phyloP scores from a whole-genome alignment of 2,113 vertebrate species.

The Callopanchax toddi region DNA sequence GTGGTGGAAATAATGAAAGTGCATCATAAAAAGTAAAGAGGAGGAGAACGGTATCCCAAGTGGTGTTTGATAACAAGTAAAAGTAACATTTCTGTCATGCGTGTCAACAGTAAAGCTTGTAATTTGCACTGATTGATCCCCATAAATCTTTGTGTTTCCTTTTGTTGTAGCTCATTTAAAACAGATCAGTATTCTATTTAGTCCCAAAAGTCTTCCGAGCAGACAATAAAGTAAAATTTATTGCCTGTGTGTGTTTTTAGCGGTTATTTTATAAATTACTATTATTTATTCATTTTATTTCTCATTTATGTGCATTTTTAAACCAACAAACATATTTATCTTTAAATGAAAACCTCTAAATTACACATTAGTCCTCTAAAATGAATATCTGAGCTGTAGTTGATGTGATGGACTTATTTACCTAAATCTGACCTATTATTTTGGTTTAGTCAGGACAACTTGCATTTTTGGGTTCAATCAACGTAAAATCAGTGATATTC shows the following conservation, averaged over 20 bases:
- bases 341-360: neutral
- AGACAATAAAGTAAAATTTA: neutral
- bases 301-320: no score
- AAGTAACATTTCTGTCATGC: slow-evolving; percentile 25
- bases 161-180: neutral
- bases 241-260: neutral
- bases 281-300: no score
- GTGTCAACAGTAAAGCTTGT: slow-evolving; percentile 23
- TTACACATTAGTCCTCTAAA: neutral
- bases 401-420: no score
- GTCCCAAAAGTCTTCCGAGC: neutral
- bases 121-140: neutral
- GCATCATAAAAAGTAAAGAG: slow-evolving; percentile 20
- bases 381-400: no score
- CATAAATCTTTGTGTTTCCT: slow-evolving; percentile 1
- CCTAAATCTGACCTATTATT: no score
- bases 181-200: neutral
- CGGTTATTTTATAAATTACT: neutral
- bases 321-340: neutral
- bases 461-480: no score
- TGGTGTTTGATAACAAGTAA: slow-evolving; percentile 22
- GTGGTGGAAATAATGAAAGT: slow-evolving; percentile 32
- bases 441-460: no score
- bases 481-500: no score
- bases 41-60: slow-evolving; percentile 1